Conservation (phyloP, 2,797 vertebrate genomes). For the Poeciliopsis infans region DNA sequence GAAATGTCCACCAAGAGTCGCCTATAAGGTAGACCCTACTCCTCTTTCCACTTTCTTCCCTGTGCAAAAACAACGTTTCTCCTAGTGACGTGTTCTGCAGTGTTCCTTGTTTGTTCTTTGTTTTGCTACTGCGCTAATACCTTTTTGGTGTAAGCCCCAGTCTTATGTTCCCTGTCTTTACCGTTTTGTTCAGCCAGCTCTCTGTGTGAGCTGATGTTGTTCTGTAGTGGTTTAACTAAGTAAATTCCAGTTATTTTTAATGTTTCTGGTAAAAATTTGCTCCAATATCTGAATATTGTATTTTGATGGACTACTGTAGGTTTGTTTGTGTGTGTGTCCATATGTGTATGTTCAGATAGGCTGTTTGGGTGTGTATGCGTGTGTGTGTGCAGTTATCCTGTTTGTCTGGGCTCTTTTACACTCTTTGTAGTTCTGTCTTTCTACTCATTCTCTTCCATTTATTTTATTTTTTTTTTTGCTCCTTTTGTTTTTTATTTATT, state of each 20-base stretch:
- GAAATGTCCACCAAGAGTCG: constrained; percentile 98
- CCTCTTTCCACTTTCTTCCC: constrained; percentile 51
- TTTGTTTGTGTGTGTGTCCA: constrained; percentile 54
- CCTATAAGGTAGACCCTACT: constrained; percentile 95
- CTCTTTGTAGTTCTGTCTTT: constrained; percentile 25
- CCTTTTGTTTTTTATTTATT: neutral
- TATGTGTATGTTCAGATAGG: constrained; percentile 25
- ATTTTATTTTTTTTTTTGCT: neutral
- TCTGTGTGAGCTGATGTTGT: constrained; percentile 26
- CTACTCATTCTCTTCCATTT: neutral
- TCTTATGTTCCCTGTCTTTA: constrained; percentile 29
- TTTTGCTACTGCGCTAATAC: constrained; percentile 68
- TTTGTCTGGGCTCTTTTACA: constrained; percentile 49
- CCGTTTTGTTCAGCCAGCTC: constrained; percentile 42
- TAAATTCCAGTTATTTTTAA: neutral
- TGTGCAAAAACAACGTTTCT: constrained; percentile 66
- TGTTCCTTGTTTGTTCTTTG: constrained; percentile 70
- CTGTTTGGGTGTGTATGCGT: constrained; percentile 33
- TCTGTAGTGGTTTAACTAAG: constrained; percentile 15
- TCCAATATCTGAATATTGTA: constrained; percentile 29
- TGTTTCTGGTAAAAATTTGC: constrained; percentile 22
- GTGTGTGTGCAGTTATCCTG: constrained; percentile 22
- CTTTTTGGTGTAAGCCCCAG: constrained; percentile 63
- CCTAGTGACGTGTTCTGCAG: constrained; percentile 76
- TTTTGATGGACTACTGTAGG: constrained; percentile 43